Percentiles rank a stretch among this genome's conserved stretches.
phyloP scores from a whole-genome alignment of 2,797 vertebrate species.

The Pagetopsis macropterus region DNA sequence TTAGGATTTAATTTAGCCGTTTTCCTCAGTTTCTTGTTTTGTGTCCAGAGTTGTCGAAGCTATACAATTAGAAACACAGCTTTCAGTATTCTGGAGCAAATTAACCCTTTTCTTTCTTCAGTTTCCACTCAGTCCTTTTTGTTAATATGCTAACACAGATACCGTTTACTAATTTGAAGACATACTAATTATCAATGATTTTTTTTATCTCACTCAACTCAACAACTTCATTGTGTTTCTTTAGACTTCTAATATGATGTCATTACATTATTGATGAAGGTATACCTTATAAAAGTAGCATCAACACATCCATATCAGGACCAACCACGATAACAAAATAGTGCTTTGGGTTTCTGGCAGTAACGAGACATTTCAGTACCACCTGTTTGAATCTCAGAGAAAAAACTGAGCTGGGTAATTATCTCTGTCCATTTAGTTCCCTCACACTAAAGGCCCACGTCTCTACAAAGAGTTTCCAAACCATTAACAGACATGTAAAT shows the following conservation, averaged over 20 bases:
- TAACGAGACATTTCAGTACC: not conserved
- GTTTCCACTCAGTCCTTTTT: constrained; percentile 2
- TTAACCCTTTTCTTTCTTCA: constrained; percentile 12
- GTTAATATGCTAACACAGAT: not conserved
- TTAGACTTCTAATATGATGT: not conserved
- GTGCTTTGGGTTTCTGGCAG: not conserved
- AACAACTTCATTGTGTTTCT: not conserved
- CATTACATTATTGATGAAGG: not conserved
- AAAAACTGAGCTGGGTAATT: not conserved
- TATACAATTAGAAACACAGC: constrained; percentile 23
- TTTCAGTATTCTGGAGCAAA: not conserved
- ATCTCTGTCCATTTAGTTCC: not conserved
- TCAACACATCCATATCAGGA: not conserved
- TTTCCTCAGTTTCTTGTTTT: constrained; percentile 2
- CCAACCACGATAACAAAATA: not conserved
- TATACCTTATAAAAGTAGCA: not conserved
- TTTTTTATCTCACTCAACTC: not conserved
- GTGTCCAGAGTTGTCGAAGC: not conserved
- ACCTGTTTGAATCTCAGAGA: not conserved
- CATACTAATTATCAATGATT: not conserved
- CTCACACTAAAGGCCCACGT: not conserved
- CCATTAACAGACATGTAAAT: constrained; percentile 10
- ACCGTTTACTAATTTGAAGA: not conserved
- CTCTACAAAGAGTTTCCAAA: constrained; percentile 15
- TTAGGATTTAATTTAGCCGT: constrained; percentile 1